Base-by-base conservation (phyloP, 23 tunicate genomes). In the Pegea sp. region DNA sequence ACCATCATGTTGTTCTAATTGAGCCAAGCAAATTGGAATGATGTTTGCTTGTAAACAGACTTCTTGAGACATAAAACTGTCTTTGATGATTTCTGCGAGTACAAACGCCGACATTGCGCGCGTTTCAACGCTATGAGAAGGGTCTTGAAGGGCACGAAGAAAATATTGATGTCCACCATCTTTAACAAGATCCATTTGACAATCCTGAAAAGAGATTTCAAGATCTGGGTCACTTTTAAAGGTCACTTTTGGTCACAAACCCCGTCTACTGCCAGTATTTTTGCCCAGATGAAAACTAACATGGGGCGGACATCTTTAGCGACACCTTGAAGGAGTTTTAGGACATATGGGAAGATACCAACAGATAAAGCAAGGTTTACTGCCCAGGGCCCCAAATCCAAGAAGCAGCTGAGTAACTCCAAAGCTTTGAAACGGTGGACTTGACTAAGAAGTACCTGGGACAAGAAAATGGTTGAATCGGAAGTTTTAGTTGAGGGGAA, bases 361-460 rank as follows among this genome's bases (percentile, higher is more conserved):
- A 84, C 95, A 1, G 84, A 73, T 38, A 84, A 58, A 4, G 95
- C 95, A 56, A 84, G 54, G 49, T 72, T 74, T 33, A 84, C 95
- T n/a, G 95, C 95, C 95, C 95, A 84, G 1, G 95, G 71, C 1
- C 95, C 95, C 28, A 84, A 58, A 61, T 84, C 95, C 30, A 84
- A 71, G 28, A 84, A 84, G 25, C 95, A 50, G 7, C 95, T 84
- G 26, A 84, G 76, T 28, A 84, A 76, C 22, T 84, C 95, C 28
- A 84, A 57, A 18, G 95, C 95, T 18, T 77, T 62, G 4, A 73
- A 31, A 16, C 95, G 68, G 31, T 84, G 95, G 4, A 84, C 95
- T 68, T 84, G 95, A 44, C 95, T 84, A 1, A 84, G 63, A 16
- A 84, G 69, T 1, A 84, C 95, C 95, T 84, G 58, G 57, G n/a